Evolutionary conservation across 2,888 invertebrate genomes (phyloP).

Genomic region (Trisateles emortualis): DNA sequence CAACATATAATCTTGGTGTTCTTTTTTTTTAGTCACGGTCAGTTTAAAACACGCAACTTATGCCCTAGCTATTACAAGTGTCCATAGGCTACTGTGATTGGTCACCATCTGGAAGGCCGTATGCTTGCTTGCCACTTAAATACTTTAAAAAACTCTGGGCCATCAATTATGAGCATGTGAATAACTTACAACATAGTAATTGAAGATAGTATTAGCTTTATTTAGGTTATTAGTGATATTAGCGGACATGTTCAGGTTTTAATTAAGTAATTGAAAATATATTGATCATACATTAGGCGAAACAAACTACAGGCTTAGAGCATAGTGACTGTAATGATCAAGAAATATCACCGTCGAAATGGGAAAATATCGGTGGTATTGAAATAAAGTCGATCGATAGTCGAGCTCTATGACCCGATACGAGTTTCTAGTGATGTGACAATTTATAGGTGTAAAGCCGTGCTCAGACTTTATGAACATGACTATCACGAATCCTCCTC

Average conservation of each 20-base stretch:
- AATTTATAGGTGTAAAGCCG: neutral
- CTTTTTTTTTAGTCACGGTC: no score
- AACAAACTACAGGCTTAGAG: neutral
- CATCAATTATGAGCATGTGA: no score
- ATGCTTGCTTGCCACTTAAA: no score
- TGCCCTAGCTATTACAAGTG: no score
- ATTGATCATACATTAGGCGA: neutral
- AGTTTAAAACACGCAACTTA: no score
- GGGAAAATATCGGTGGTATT: neutral
- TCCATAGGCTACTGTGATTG: no score
- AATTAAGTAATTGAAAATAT: constrained; percentile 12
- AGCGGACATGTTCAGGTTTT: constrained; percentile 4
- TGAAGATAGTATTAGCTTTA: neutral
- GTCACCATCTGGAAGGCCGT: no score
- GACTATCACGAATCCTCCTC: no score
- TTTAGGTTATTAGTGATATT: neutral
- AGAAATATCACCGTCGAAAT: neutral
- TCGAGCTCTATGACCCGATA: neutral
- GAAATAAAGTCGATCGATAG: neutral
- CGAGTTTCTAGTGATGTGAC: neutral
- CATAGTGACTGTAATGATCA: constrained; percentile 1
- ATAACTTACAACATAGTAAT: no score
- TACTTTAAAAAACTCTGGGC: no score
- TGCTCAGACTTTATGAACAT: neutral
- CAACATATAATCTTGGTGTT: no score